These are phyloP conservation scores for Gymnocheta viridis DNA, from an alignment of 2,888 invertebrate genomes.

Conservation along the genomic window DNA sequence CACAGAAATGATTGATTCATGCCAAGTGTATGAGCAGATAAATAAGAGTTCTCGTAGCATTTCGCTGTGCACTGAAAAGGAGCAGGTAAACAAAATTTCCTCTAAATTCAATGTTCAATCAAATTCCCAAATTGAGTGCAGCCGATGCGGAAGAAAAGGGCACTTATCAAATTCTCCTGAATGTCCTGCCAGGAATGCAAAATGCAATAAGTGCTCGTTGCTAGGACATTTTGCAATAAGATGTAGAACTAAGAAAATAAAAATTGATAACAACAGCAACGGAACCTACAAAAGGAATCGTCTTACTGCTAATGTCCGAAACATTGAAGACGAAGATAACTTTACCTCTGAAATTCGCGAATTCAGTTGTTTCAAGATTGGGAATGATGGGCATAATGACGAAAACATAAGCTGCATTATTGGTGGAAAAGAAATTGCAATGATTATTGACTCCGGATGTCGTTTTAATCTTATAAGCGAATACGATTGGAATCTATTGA, in stretches of 20 bases:
- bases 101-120: slow-evolving; percentile 27
- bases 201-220: slow-evolving; percentile 46
- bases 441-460: slow-evolving; percentile 19
- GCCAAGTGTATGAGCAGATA: slow-evolving; percentile 52
- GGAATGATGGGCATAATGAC: neutral
- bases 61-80: neutral
- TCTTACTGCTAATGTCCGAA: slow-evolving; percentile 34
- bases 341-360: slow-evolving; percentile 19
- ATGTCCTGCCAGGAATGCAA: slow-evolving; percentile 49
- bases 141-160: slow-evolving; percentile 45
- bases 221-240: slow-evolving; percentile 55
- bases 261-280: slow-evolving; percentile 21
- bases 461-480: slow-evolving; percentile 55
- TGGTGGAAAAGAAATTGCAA: slow-evolving; percentile 13
- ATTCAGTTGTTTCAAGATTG: slow-evolving; percentile 26
- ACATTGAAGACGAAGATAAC: slow-evolving; percentile 25
- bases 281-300: slow-evolving; percentile 12
- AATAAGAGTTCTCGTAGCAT: slow-evolving; percentile 51
- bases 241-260: slow-evolving; percentile 64
- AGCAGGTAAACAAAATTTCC: slow-evolving; percentile 53
- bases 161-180: slow-evolving; percentile 34
- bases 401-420: slow-evolving; percentile 19
- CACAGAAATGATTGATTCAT: slow-evolving; percentile 39
- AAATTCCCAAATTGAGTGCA: slow-evolving; percentile 41
- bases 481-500: slow-evolving; percentile 39